phyloP scores from a whole-genome alignment of 2,888 invertebrate species.

The Flabesymbios commensalis region DNA sequence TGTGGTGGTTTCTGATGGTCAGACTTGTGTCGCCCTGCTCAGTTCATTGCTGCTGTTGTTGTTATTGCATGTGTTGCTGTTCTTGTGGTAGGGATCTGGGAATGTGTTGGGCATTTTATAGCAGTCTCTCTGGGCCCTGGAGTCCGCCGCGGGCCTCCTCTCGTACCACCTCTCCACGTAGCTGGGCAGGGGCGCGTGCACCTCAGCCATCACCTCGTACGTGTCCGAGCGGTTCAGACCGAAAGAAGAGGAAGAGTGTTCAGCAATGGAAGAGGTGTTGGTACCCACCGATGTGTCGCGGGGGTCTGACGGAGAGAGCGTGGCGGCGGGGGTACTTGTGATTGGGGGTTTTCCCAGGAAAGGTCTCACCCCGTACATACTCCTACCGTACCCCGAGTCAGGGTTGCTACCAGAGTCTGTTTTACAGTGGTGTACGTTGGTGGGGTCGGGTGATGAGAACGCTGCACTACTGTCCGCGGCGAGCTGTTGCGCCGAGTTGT shows the following conservation, averaged over 20 bases:
- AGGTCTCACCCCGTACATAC: neutral
- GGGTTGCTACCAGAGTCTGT: constrained; percentile 61
- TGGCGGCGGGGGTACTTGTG: neutral
- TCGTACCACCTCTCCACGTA: neutral
- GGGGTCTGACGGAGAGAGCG: neutral
- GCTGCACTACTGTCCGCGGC: neutral
- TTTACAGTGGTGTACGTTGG: constrained; percentile 29
- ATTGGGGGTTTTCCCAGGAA: neutral
- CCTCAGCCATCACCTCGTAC: no score
- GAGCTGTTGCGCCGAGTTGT: neutral
- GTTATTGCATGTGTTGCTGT: neutral
- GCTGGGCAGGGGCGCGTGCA: neutral
- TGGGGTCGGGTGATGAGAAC: neutral
- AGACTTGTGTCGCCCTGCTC: constrained; percentile 1
- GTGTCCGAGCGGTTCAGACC: neutral
- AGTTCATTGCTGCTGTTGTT: neutral
- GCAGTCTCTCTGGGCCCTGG: no score
- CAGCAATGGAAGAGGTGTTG: neutral
- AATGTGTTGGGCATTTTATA: neutral
- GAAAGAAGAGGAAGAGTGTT: neutral
- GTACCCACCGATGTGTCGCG: neutral
- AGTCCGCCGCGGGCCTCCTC: neutral
- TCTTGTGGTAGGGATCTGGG: neutral
- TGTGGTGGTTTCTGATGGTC: no score
- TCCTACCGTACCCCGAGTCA: constrained; percentile 78